Conservation (phyloP, 2,888 invertebrate species). For the Zhuqinia jingwanae region DNA sequence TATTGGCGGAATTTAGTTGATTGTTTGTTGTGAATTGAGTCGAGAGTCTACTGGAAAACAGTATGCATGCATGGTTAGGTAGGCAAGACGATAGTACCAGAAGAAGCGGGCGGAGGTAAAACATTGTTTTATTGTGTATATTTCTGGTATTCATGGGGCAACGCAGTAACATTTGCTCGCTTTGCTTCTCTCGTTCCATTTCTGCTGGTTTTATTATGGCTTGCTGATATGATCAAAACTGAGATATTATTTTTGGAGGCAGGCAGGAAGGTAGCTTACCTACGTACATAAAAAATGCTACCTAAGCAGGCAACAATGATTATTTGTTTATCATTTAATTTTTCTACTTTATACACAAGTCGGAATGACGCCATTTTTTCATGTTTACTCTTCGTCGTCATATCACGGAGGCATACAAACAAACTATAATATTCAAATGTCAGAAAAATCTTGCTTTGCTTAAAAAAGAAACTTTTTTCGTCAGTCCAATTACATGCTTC, state of each 20-base stretch:
- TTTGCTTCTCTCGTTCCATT: slow-evolving; percentile 37
- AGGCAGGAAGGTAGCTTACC: not conserved
- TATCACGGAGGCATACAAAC: no score
- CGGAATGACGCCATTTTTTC: no score
- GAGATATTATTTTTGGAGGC: not conserved
- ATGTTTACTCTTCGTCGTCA: no score
- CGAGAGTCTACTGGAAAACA: slow-evolving; percentile 3
- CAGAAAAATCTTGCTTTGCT: no score
- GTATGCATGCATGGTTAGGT: not conserved
- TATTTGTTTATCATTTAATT: no score
- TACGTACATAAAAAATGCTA: not conserved
- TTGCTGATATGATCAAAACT: slow-evolving; percentile 25
- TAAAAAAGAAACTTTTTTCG: no score
- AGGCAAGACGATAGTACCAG: not conserved
- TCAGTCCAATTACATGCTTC: no score
- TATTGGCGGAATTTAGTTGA: no score
- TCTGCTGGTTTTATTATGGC: not conserved
- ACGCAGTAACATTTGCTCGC: slow-evolving; percentile 13
- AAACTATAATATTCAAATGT: no score
- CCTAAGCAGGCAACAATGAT: no score
- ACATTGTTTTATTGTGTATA: not conserved
- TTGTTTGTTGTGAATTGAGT: no score
- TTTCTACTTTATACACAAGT: no score
- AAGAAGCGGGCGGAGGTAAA: not conserved
- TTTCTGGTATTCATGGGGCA: not conserved